These are phyloP conservation scores for Abscondita cerata DNA, from an alignment of 2,888 invertebrate genomes.

Conservation along the genomic window DNA sequence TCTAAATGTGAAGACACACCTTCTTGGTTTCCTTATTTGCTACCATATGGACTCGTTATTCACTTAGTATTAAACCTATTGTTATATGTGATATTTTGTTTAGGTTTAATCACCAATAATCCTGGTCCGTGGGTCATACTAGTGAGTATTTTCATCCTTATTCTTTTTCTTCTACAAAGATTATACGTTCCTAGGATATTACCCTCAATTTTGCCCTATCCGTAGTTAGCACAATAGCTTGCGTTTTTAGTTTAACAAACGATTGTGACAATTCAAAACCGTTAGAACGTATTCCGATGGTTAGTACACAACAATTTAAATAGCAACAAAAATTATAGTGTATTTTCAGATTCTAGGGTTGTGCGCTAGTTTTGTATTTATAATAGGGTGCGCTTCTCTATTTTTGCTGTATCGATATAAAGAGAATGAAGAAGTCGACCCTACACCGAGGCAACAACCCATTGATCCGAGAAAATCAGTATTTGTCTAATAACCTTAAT, in stretches of 20 bases:
- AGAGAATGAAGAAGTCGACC: conserved; percentile 33
- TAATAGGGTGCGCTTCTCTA: conserved; percentile 35
- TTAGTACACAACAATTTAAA: conserved; percentile 22
- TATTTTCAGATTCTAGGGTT: conserved; percentile 39
- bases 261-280: conserved; percentile 9
- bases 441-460: not conserved
- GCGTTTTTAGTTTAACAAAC: conserved; percentile 28
- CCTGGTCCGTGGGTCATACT: conserved; percentile 38
- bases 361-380: conserved; percentile 29
- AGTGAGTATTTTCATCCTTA: conserved; percentile 28
- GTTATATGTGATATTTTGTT: conserved; percentile 38
- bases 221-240: conserved; percentile 32
- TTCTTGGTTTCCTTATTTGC: conserved; percentile 23
- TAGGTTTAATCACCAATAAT: conserved; percentile 34
- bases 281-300: conserved; percentile 36
- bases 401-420: conserved; percentile 40
- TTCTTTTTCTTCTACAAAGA: not conserved
- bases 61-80: conserved; percentile 19
- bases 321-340: no score
- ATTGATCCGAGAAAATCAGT: conserved; percentile 12
- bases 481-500: conserved; percentile 10
- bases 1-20: conserved; percentile 21
- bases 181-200: conserved; percentile 36
- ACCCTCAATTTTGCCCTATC: conserved; percentile 30
- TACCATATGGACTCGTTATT: conserved; percentile 16